Evolutionary conservation across 2,797 vertebrate species (phyloP).

Genomic region (Garrulus glandarius): DNA sequence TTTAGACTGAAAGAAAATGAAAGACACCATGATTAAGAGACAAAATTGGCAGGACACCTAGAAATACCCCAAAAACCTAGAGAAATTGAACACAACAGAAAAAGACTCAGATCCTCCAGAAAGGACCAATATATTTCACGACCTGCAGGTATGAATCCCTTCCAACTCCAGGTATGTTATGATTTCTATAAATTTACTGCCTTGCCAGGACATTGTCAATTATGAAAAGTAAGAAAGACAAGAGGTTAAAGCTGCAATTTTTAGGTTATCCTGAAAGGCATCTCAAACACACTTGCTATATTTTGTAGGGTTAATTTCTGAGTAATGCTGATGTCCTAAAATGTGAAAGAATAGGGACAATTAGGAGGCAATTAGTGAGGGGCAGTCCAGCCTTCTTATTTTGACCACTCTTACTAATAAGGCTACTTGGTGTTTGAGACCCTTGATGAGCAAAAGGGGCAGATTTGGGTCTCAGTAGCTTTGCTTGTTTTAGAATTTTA

Average conservation of each 20-base stretch:
- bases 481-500: background rate
- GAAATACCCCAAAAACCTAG: background rate
- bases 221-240: background rate
- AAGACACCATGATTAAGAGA: background rate
- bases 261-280: background rate
- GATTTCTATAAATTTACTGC: background rate
- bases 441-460: background rate
- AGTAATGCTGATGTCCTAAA: background rate
- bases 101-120: background rate
- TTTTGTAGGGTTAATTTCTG: background rate
- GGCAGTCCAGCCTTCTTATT: background rate
- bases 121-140: background rate
- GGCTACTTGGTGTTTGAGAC: background rate
- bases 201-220: background rate
- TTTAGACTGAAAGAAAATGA: background rate
- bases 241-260: background rate
- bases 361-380: background rate
- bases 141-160: background rate
- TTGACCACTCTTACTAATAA: background rate
- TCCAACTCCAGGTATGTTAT: background rate
- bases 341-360: background rate
- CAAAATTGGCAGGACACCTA: background rate
- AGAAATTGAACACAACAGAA: background rate
- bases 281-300: background rate
- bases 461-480: background rate